Percentiles rank a stretch among this genome's conserved stretches.
Evolutionary conservation across 2,113 vertebrate genomes (phyloP).

Genomic region (Pionites leucogaster): DNA sequence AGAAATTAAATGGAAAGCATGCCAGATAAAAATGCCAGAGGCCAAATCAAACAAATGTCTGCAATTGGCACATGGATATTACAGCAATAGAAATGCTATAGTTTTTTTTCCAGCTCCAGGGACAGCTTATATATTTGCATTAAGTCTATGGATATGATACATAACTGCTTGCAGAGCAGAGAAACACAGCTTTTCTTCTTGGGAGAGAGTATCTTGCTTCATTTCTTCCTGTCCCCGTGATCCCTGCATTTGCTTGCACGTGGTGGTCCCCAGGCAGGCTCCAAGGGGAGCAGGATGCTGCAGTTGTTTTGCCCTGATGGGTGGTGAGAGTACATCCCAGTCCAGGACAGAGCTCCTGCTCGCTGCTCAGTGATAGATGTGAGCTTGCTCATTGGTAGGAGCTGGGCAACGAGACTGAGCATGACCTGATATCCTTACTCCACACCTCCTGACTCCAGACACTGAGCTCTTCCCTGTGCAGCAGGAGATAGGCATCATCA

Average conservation of each 20-base stretch:
- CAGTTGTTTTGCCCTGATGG: not conserved
- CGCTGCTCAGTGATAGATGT: fast-evolving
- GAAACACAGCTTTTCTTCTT: not conserved
- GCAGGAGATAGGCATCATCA: not conserved
- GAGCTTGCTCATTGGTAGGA: not conserved
- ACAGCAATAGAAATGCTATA: constrained; percentile 32
- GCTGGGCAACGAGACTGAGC: not conserved
- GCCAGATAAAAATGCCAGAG: constrained; percentile 11
- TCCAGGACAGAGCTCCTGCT: not conserved
- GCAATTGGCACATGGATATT: not conserved
- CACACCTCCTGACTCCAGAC: too few species aligned
- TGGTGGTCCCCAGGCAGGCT: fast-evolving
- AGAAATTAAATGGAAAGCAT: constrained; percentile 5
- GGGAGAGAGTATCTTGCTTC: not conserved
- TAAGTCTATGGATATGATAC: not conserved
- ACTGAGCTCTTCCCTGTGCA: not conserved
- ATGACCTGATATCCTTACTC: not conserved
- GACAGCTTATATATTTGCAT: constrained; percentile 23
- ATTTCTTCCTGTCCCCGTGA: not conserved
- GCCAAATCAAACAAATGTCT: constrained; percentile 47
- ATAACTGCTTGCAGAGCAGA: fast-evolving
- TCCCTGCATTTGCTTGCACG: not conserved
- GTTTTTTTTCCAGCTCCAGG: not conserved
- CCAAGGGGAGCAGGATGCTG: not conserved
- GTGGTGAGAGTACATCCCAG: not conserved